These are phyloP conservation scores for Dryobota labecula DNA, from an alignment of 2,888 invertebrate species.

Conservation along the genomic window DNA sequence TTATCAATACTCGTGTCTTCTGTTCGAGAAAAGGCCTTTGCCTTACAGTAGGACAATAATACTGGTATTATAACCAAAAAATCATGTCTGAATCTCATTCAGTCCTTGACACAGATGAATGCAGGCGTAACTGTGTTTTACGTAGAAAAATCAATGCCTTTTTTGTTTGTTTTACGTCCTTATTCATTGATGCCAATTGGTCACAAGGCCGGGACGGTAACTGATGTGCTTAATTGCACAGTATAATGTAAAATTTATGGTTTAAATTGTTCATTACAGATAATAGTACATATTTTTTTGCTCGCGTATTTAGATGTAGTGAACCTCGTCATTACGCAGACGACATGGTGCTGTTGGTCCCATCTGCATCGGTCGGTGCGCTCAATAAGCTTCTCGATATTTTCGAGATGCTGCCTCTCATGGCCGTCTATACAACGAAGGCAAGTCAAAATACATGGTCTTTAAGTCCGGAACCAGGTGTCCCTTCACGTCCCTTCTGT, in stretches of 20 bases:
- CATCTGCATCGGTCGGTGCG: too few species aligned
- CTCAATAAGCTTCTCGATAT: too few species aligned
- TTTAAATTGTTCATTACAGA: background rate
- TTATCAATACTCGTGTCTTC: too few species aligned
- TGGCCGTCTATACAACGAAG: too few species aligned
- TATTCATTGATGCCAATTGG: conserved; percentile 21
- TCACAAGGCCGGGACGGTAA: conserved; percentile 17
- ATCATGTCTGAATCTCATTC: background rate
- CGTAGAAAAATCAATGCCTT: conserved; percentile 3
- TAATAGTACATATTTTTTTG: background rate
- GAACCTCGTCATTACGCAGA: background rate
- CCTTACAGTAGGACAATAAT: too few species aligned
- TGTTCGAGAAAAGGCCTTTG: too few species aligned
- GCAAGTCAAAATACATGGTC: too few species aligned
- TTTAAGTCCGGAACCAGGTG: too few species aligned
- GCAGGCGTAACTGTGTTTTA: conserved; percentile 26
- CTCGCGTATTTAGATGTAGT: background rate
- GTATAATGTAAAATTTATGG: conserved; percentile 3
- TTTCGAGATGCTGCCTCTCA: too few species aligned
- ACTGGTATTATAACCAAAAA: background rate
- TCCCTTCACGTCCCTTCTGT: too few species aligned
- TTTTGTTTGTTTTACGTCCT: conserved; percentile 8
- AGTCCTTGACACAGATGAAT: conserved; percentile 35
- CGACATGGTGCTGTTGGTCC: too few species aligned
- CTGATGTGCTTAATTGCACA: conserved; percentile 31